A percentile compares a stretch with the other conserved stretches of the same genome.
phyloP scores from a whole-genome alignment of 2,888 invertebrate species.

The Chesias legatella region DNA sequence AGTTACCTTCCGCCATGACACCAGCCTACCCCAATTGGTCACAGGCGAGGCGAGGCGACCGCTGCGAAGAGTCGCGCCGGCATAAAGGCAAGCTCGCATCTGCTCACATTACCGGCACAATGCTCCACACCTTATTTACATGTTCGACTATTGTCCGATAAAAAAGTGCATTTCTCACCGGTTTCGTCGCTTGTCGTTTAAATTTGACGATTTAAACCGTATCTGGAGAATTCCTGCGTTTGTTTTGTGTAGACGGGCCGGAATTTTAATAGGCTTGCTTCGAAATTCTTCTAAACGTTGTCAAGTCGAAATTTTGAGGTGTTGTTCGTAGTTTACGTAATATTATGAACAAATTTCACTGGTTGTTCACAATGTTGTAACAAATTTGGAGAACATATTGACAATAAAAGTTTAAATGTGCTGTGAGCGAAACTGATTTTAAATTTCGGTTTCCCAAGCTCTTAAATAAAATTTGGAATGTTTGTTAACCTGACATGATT shows the following conservation, averaged over 20 bases:
- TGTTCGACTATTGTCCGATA: conserved; percentile 35
- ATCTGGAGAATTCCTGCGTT: conserved; percentile 7
- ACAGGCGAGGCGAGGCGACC: conserved; percentile 33
- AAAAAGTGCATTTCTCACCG: conserved; percentile 43
- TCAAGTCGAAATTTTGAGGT: background rate
- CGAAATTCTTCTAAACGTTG: conserved; percentile 1
- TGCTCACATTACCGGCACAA: conserved; percentile 43
- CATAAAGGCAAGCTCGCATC: conserved; percentile 54
- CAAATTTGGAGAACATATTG: too few relatives aligned
- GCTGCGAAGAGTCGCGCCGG: conserved; percentile 47
- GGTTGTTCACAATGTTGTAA: too few relatives aligned
- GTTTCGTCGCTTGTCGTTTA: conserved; percentile 52
- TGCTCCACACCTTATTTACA: conserved; percentile 18
- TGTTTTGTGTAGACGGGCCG: conserved; percentile 12
- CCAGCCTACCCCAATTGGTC: conserved; percentile 34
- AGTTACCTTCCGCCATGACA: conserved; percentile 42
- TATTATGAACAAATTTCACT: too few relatives aligned
- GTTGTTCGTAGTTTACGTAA: background rate
- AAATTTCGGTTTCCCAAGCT: too few relatives aligned
- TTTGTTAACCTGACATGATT: too few relatives aligned
- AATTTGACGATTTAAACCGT: conserved; percentile 21
- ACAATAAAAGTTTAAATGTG: too few relatives aligned
- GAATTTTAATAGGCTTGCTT: conserved; percentile 16
- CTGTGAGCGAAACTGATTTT: too few relatives aligned
- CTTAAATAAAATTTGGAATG: too few relatives aligned